Conservation (phyloP, 2,888 invertebrate genomes). For the Leptopilina syphax region DNA sequence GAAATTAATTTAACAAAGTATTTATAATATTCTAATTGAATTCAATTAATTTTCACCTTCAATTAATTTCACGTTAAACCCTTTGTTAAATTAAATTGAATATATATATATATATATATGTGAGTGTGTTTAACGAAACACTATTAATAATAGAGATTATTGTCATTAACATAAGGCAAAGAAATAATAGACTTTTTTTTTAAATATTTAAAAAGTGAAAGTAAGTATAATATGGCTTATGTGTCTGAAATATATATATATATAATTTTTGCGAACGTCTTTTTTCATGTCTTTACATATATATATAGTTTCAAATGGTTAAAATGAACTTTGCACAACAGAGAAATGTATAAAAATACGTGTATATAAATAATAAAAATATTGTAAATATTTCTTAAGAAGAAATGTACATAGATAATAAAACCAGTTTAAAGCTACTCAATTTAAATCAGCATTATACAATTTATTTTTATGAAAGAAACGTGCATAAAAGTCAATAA, state of each 20-base stretch:
- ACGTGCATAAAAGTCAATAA: not conserved
- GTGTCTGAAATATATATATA: not conserved
- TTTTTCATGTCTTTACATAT: slow-evolving; percentile 18
- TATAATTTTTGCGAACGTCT: slow-evolving; percentile 1
- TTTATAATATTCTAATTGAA: not conserved
- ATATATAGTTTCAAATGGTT: not conserved
- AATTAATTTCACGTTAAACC: not conserved
- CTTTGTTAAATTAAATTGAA: slow-evolving; percentile 12
- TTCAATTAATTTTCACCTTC: not conserved
- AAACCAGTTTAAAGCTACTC: slow-evolving; percentile 30
- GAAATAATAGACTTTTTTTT: slow-evolving; percentile 19
- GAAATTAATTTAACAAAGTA: slow-evolving; percentile 22
- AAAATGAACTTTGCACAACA: not conserved
- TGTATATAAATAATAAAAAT: slow-evolving; percentile 26
- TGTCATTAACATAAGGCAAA: slow-evolving; percentile 21
- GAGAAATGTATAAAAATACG: slow-evolving; percentile 32
- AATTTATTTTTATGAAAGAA: not conserved
- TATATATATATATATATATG: not conserved
- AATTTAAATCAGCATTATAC: slow-evolving; percentile 35
- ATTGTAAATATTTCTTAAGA: slow-evolving; percentile 36
- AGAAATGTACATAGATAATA: slow-evolving; percentile 25
- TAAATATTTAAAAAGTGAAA: not conserved
- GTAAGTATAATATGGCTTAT: slow-evolving; percentile 8
- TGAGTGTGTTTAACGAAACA: not conserved
- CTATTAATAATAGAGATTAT: slow-evolving; percentile 10